Conservation (phyloP, 1,140 invertebrate genomes). For the Sycobia sp. region DNA sequence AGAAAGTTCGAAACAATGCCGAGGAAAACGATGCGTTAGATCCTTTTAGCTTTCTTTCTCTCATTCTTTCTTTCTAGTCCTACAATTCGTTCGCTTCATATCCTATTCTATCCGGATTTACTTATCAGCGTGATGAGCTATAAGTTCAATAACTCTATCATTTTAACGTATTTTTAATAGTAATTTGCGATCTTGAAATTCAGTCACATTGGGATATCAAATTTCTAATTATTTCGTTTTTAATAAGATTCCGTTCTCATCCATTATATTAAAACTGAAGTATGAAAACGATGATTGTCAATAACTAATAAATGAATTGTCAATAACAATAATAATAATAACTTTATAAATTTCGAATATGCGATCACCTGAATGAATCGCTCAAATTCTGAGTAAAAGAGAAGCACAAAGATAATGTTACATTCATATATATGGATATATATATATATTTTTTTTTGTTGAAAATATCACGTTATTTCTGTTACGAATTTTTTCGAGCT, state of each 20-base stretch:
- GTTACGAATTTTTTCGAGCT: too few relatives aligned
- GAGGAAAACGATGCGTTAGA: too few relatives aligned
- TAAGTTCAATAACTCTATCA: slow-evolving; percentile 31
- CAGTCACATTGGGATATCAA: slow-evolving; percentile 13
- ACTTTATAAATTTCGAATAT: too few relatives aligned
- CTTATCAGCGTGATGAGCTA: slow-evolving; percentile 29
- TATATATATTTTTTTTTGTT: too few relatives aligned
- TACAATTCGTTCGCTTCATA: slow-evolving; percentile 1
- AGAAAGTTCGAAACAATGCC: neutral
- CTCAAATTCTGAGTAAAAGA: too few relatives aligned
- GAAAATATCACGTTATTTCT: too few relatives aligned
- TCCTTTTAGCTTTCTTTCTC: neutral
- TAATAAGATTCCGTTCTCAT: slow-evolving; percentile 14
- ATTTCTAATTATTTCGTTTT: slow-evolving; percentile 4
- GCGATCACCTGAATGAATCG: too few relatives aligned
- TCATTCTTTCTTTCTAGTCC: neutral
- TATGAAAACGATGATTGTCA: too few relatives aligned
- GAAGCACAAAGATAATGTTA: too few relatives aligned
- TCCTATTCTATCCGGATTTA: slow-evolving; percentile 14
- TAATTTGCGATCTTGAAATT: slow-evolving; percentile 15
- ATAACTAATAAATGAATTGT: too few relatives aligned
- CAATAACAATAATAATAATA: too few relatives aligned
- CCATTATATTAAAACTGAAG: slow-evolving; percentile 7
- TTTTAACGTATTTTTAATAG: slow-evolving; percentile 13
- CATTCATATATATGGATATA: too few relatives aligned